Evolutionary conservation across 2,888 invertebrate genomes (phyloP), one percentile per base, ranked within the genome.

Genomic region (Thyatira batis): DNA sequence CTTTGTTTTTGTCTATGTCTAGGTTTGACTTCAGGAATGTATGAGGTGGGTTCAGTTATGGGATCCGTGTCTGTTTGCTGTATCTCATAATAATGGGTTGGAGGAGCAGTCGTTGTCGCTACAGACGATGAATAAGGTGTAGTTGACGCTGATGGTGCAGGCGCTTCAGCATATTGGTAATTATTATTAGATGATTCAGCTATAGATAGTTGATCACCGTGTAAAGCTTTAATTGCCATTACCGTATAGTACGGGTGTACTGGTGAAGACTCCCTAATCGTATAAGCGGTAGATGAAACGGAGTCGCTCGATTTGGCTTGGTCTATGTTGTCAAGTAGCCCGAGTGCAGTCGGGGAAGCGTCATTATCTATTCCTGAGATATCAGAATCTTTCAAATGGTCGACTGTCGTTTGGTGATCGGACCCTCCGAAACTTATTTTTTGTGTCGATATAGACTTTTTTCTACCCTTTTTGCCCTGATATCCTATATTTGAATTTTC

Each of bases 391-490:
- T 77, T 79, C 50, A 88, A 67, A 63, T 90, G 89, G 61, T 90
- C 86, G 8, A 88, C 78, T 5, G 80, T 80, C 11, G 85, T 85
- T 54, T 85, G 77, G 56, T 84, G 85, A 50, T 87, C 87, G 63
- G 85, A 79, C 20, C 85, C 84, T 10, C 88, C 89, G 67, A 92
- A 90, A 53, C 78, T 87, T 44, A 92, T 84, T 57, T 89, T 91
- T 69, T 92, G 92, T 0, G 85, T 86, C 1, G 92, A 92, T 59
- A 89, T 73, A 0, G 92, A 89, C 62, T 91, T 92, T 57, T 88
- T 89, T 67, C 80, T 84, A 6, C 79, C 80, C 58, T 76, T 88
- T 57, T 79, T 80, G 10, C 62, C 65, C 45, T 75, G 74, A 52
- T 59, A 67, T 33, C 69, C 60, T 60, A 69, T 63, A 20, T 63